A percentile compares a stretch with the other conserved stretches of the same genome.
Conservation (phyloP, 35 echinoderm and acorn worm genomes). For the Anneissia japonica region DNA sequence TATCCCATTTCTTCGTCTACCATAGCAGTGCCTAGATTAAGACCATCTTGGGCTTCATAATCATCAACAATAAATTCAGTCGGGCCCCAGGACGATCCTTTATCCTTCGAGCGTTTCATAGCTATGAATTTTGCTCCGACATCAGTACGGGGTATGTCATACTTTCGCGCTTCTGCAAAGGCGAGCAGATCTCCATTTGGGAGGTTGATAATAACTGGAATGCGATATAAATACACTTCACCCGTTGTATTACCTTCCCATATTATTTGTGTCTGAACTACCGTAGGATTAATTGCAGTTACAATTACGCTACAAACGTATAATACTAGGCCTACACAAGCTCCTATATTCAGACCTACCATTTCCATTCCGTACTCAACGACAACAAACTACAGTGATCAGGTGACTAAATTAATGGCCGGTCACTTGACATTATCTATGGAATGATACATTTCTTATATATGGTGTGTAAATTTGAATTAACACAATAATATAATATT, state of each 20-base stretch:
- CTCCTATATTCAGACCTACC: no score
- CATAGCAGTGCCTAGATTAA: slow-evolving; percentile 60
- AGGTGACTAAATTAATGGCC: no score
- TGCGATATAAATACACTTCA: slow-evolving; percentile 45
- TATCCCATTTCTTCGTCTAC: slow-evolving; percentile 48
- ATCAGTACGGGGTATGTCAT: slow-evolving; percentile 10
- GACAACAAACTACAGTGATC: no score
- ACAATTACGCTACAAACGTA: not conserved
- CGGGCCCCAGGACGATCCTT: slow-evolving; percentile 37
- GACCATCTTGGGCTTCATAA: slow-evolving; percentile 54
- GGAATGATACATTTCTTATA: no score
- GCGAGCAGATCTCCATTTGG: slow-evolving; percentile 68
- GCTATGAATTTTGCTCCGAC: slow-evolving; percentile 73
- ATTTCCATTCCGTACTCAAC: no score
- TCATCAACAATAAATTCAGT: slow-evolving; percentile 36
- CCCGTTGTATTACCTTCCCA: slow-evolving; percentile 31
- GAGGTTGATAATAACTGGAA: slow-evolving; percentile 45
- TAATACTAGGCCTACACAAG: not conserved
- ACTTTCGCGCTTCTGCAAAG: slow-evolving; percentile 68
- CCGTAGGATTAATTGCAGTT: slow-evolving; percentile 27
- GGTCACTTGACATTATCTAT: no score
- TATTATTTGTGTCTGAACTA: slow-evolving; percentile 38
- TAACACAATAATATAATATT: no score
- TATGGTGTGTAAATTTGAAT: no score
- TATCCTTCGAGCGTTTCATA: slow-evolving; percentile 44